phyloP scores from a whole-genome alignment of 2,888 invertebrate species.

The Omphaloscelis lunosa region DNA sequence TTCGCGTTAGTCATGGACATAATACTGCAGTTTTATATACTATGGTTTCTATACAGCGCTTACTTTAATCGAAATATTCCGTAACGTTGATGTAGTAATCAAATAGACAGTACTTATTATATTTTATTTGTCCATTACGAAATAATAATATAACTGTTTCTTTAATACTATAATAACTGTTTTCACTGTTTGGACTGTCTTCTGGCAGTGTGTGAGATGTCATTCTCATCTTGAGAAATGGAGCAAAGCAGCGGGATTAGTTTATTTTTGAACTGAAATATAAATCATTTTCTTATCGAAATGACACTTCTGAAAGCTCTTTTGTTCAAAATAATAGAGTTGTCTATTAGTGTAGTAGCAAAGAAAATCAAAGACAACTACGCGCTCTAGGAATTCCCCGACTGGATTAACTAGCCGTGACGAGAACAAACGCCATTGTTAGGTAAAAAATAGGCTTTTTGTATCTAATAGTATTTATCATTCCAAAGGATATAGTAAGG shows the following conservation, averaged over 20 bases:
- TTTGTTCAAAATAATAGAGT: constrained; percentile 16
- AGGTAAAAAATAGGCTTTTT: constrained; percentile 39
- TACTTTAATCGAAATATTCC: constrained; percentile 35
- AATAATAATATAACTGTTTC: not conserved
- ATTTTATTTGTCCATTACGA: not conserved
- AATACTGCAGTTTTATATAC: constrained; percentile 20
- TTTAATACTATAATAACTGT: too few species aligned
- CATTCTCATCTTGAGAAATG: constrained; percentile 39
- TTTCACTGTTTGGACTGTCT: constrained; percentile 15
- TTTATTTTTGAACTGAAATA: constrained; percentile 46
- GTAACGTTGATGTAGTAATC: constrained; percentile 47
- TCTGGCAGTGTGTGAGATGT: constrained; percentile 36
- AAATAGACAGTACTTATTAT: not conserved
- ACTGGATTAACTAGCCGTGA: constrained; percentile 38
- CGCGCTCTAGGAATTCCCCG: constrained; percentile 26
- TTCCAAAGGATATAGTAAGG: constrained; percentile 27
- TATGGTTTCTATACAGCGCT: not conserved
- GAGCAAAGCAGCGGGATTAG: constrained; percentile 20
- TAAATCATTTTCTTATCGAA: constrained; percentile 26
- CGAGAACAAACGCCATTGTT: constrained; percentile 17
- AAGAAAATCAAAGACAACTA: constrained; percentile 12
- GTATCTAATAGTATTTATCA: constrained; percentile 15
- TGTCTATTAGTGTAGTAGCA: constrained; percentile 1
- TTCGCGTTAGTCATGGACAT: not conserved
- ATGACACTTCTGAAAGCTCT: constrained; percentile 3